Evolutionary conservation across 1,140 invertebrate species (phyloP), one percentile per base, ranked within the genome.

Genomic region (Nephotettix cincticeps): DNA sequence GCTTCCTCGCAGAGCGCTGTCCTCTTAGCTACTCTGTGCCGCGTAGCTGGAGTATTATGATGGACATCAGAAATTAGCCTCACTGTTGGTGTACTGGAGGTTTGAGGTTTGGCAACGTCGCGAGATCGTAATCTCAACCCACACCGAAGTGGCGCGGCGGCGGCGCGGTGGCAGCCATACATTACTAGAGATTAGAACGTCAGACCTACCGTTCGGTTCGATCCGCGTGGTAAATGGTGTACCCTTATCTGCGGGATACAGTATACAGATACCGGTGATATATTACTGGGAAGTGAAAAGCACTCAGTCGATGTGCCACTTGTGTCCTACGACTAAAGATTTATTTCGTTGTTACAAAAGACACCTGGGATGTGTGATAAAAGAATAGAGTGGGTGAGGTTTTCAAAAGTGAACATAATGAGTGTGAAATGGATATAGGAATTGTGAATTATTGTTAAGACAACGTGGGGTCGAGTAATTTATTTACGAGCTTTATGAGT

Each of bases 181-280:
- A 51, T 51, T 51, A 51, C 47, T n/a, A 4, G 47, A 51, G 47
- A 51, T 51, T 51, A 51, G 47, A 51, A 51, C 47, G 47, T 51
- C 47, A 51, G 47, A 51, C 47, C 47, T 21, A 51, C 47, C 47
- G 47, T 51, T 51, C 47, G 14, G 47, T 51, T 51, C 47, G 47
- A 51, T 51, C 47, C 4, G 47, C 47, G 21, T 51, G 47, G 47
- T 51, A 51, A 51, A 51, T 51, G 47, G 47, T 51, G n/a, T 21
- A 19, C 47, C 21, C 14, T 4, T 51, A 51, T 51, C 47, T 51
- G 47, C 47, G 47, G 36, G 21, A 36, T 36, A 36, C 32, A 14
- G 32, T n/a, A n/a, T 51, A 51, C 47, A 51, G 47, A 51, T 51
- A 51, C 47, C 47, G 47, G 47, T 51, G 47, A 51, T 51, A n/a